Conservation (phyloP, 2,888 invertebrate species). For the Agonopterix heracliana region DNA sequence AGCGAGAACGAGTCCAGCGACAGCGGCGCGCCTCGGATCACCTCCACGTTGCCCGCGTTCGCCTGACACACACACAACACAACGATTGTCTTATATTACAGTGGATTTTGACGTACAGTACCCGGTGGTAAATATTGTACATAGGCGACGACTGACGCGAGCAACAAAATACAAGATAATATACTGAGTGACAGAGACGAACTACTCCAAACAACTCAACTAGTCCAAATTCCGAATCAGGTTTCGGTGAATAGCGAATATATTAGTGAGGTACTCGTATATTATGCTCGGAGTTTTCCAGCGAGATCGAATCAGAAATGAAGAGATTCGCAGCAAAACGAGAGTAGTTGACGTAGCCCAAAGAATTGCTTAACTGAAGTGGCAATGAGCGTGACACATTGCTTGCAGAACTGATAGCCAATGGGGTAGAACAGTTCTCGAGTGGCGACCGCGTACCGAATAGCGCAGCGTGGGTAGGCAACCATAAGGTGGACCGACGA, state of each 20-base stretch:
- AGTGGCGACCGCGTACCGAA: too few species aligned
- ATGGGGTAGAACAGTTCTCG: too few species aligned
- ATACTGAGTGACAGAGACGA: background rate
- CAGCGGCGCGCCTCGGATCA: constrained; percentile 35
- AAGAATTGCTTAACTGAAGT: too few species aligned
- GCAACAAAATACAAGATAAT: background rate
- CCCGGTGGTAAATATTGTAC: background rate
- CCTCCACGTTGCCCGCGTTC: constrained; percentile 49
- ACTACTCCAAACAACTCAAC: background rate
- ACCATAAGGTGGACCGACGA: too few species aligned
- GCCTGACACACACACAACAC: constrained; percentile 28
- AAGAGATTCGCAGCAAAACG: too few species aligned
- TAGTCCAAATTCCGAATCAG: background rate
- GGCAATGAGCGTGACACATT: too few species aligned
- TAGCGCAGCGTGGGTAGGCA: too few species aligned
- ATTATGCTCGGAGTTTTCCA: too few species aligned
- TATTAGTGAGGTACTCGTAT: background rate
- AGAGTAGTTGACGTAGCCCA: too few species aligned
- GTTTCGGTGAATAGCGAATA: background rate
- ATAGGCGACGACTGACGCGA: too few species aligned
- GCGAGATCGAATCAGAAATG: too few species aligned
- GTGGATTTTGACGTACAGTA: background rate
- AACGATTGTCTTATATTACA: background rate
- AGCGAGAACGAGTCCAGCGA: constrained; percentile 39
- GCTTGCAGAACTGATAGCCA: too few species aligned